Evolutionary conservation across 2,113 vertebrate genomes (phyloP), one percentile per base, ranked within the genome.

Genomic region (Chlamydotis undulata): DNA sequence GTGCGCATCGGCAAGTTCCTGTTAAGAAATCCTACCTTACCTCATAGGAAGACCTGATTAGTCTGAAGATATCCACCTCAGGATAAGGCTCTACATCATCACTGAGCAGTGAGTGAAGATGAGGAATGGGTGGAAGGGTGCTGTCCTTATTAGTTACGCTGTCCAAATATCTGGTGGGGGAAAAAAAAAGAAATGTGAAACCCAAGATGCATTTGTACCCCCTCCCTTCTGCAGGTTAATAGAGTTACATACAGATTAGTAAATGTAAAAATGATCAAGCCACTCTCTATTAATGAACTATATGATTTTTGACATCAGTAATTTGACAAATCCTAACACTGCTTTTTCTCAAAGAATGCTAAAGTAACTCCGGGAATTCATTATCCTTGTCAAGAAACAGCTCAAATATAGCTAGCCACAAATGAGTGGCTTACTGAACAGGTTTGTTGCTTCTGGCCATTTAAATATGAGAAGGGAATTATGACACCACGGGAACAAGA

Each of bases 91-190:
- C 99, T 53, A 99, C 98, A 8, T 99, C 99, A 37, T 99, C 99
- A 11, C 98, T 99, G 92, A 99, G 98, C 74, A 99, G 97, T 9
- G 99, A 99, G 97, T 99, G 99, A 43, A 99, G 98, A 94, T 99
- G 99, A 76, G 99, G 99, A 93, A 99, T 99, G 82, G 99, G 99
- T 22, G 99, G 99, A 81, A 99, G 97, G 4, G 99, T 99, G 97
- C 99, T 99, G 98, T 99, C 99, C 89, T 99, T 99, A 91, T 99
- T 99, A 85, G 99, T 99, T 93, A 99, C 98, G 0, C 99, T 99
- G 98, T 99, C 99, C 97, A 99, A 97, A 69, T 99, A 99, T 90
- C 99, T 99, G 63, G 28, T 67, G 55, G 26, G 47, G 5, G 15
- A 3, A 67, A 37, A 28, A 25, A 49, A 12, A 33, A 60, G 5